phyloP scores from a whole-genome alignment of 2,888 invertebrate species.

The Euzetes globulus region DNA sequence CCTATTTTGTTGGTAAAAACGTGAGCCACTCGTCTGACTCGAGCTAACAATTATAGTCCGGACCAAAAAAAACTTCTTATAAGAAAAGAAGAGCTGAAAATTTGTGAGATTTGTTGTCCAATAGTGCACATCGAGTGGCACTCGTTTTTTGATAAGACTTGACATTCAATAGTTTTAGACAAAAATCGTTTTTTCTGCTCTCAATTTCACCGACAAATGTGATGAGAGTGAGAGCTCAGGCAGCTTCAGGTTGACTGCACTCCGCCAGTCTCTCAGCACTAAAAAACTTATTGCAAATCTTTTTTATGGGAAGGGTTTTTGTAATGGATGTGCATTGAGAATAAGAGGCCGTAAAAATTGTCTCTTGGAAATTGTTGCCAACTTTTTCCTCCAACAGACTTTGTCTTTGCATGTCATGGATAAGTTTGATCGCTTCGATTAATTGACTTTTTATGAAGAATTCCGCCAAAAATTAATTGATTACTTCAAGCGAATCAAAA shows the following conservation, averaged over 20 bases:
- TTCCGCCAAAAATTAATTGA: no score
- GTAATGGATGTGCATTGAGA: background rate
- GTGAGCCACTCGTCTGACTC: conserved; percentile 7
- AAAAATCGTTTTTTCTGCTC: background rate
- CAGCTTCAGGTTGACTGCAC: background rate
- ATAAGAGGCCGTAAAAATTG: background rate
- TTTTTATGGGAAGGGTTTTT: background rate
- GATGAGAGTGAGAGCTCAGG: background rate
- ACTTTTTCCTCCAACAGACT: no score
- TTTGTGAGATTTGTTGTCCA: background rate
- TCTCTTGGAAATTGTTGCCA: no score
- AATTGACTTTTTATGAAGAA: background rate
- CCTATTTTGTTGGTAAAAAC: background rate
- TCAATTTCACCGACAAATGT: background rate
- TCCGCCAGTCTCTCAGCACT: background rate
- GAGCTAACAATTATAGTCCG: background rate
- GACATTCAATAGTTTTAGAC: background rate
- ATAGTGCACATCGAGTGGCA: conserved; percentile 19
- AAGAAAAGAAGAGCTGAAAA: background rate
- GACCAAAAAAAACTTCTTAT: background rate
- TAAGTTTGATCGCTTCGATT: background rate
- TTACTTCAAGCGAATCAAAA: background rate
- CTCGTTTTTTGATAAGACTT: conserved; percentile 3
- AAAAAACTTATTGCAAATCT: background rate
- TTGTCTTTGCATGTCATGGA: no score